These are phyloP conservation scores for Cephalopterus ornatus DNA, from an alignment of 2,113 vertebrate genomes.

Conservation along the genomic window DNA sequence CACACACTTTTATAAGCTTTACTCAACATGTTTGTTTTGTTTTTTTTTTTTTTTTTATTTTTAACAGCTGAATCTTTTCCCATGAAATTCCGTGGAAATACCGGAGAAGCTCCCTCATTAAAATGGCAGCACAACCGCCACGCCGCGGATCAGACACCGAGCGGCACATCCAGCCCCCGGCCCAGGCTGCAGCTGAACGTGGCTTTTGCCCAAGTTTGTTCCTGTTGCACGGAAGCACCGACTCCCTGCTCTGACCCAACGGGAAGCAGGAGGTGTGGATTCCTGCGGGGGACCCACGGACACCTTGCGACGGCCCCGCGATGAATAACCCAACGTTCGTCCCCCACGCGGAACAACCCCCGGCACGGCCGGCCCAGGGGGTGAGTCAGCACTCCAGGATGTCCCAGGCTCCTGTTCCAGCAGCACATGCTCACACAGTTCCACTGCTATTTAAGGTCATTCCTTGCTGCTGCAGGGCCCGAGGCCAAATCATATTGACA, in stretches of 20 bases:
- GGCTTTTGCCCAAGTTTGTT: too few species aligned
- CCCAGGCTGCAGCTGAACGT: neutral
- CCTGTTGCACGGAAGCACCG: accelerated
- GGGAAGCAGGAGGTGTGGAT: neutral
- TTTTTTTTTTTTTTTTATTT: neutral
- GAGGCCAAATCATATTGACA: neutral
- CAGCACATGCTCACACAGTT: neutral
- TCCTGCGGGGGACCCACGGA: neutral
- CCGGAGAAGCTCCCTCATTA: accelerated
- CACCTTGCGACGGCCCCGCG: neutral
- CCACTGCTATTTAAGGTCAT: conserved; percentile 49
- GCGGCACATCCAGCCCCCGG: neutral
- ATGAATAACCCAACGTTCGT: neutral
- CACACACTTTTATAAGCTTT: neutral
- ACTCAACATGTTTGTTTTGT: neutral
- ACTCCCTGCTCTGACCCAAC: neutral
- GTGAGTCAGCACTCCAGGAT: conserved; percentile 27
- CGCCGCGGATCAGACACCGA: accelerated
- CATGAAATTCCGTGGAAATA: neutral
- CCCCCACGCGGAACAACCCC: neutral
- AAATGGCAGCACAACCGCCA: neutral
- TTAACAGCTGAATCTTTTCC: too few species aligned
- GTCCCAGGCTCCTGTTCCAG: neutral
- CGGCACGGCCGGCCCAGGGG: neutral
- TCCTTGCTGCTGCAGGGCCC: conserved; percentile 22